Base-by-base conservation (phyloP, 2,888 invertebrate species). In the Cryptus armator region DNA sequence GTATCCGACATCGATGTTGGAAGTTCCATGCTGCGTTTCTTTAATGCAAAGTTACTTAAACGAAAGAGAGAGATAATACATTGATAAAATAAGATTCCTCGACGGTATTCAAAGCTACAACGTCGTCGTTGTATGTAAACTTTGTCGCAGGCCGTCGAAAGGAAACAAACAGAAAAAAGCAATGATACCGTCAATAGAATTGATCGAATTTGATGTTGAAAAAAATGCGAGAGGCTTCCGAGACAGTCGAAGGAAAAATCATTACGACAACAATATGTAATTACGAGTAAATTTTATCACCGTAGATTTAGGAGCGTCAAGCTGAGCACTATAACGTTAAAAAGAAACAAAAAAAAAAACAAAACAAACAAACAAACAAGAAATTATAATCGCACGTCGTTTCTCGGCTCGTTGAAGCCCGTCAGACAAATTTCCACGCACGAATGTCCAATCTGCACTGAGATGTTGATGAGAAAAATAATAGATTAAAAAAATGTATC, bases 381-480 rank as follows among this genome's bases (percentile, higher is more conserved):
- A 37, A 37, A 9, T 62, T 56, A 46, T 44, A 72, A 83, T 79
- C 62, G 78, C 83, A 83, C 83, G 72, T 78, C 51, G 78, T 75
- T 83, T 56, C 64, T 79, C 64, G 79, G 37, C 79, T 66, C 74
- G 53, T 71, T 37, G 19, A 56, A 46, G 53, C 67, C 71, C 53
- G n/a, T 29, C 51, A 76, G 62, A 56, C 16, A 79, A 59, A 71
- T 85, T 82, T 85, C 24, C 79, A 82, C 82, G 79, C 82, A 85
- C 79, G 44, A 79, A 82, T 82, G 82, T 85, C 79, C 79, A 79
- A 79, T 19, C 56, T 82, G 85, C 85, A 85, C 79, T 75, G 51
- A 75, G 12, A 80, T 53, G 75, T 85, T 72, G 53, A 82, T 16
- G 77, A 70, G 44, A 70, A 66, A 19, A 46, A 10, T 37, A 72